Base-by-base conservation (phyloP, 2,797 vertebrate species). In the Anableps anableps region DNA sequence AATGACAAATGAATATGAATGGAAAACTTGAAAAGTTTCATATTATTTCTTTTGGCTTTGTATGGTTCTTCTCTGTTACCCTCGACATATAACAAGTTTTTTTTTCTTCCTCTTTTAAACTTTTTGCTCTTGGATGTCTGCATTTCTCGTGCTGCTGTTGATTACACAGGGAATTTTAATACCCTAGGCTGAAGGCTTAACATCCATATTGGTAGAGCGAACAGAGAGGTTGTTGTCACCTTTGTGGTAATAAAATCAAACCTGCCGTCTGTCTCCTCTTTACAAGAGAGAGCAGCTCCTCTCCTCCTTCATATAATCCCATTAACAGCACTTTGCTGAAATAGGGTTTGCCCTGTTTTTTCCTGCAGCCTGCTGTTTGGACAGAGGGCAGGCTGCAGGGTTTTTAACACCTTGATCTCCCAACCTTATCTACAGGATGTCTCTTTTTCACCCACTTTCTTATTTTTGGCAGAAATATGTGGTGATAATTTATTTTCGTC, bases 311-410 rank as follows among this genome's bases (percentile, higher is more conserved):
- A 43, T 77, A 81, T 92, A 94, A 93, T 94, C 91, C 90, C 77
- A 91, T 95, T 93, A 91, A 76, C 78, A 85, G 85, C 87, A 92
- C 89, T 94, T 90, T 78, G 73, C 86, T 82, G 82, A 78, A 91
- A 84, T 77, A 81, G 79, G n/a, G 55, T 83, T 72, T 78, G 76
- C 74, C 76, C 82, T 88, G 85, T 64, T 55, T 62, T 58, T 51
- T 83, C 60, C 60, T 88, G 75, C 83, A 86, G 86, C 80, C 81
- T 72, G 86, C 79, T 7, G 53, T 81, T 75, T 82, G 83, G 85
- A 86, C 77, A 81, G 50, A 82, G 90, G 86, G 86, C 72, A 70
- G 83, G 83, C 81, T 81, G 75, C 58, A 45, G 76, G 81, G 85
- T 85, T 78, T 85, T 87, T 91, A 91, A 92, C 91, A 90, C 86